Evolutionary conservation across 1,140 invertebrate genomes (phyloP), one percentile per base, ranked within the genome.

Genomic region (Pinna nobilis): DNA sequence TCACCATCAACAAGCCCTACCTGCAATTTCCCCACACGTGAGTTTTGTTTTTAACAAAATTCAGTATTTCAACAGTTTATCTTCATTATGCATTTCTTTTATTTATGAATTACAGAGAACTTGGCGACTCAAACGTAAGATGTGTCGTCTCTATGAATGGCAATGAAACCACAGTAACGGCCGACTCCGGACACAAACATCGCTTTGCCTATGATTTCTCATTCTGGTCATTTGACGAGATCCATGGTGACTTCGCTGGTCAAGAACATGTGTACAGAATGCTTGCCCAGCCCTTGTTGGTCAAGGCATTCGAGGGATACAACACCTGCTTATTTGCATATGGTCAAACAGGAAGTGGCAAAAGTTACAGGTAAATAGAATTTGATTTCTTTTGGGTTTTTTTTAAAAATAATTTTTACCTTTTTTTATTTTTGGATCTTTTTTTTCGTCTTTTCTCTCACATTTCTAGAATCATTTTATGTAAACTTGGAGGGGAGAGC

Each of bases 301-400:
- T 75, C 1, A 88, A 87, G 65, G 87, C 87, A 13, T 88, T 89
- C 70, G 86, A 89, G 59, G 88, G 88, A 30, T 90, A 89, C 74
- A 90, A 90, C 65, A 88, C 87, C 0, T 89, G 88, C 66, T 94
- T 98, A 49, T 98, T 98, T 92, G 97, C 97, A 3, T 98, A 98
- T 90, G 97, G 97, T 0, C 97, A 98, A 89, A 98, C 96, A 7
- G 96, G 96, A 35, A 96, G 94, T 82, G 97, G 97, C 0, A 98
- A 98, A 91, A 98, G 96, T 37, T 92, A 90, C 78, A 92, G 87
- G 87, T 88, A 68, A 20, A 75, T 67, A n/a, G n/a, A n/a, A n/a
- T n/a, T 2, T 33, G 9, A 39, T 66, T 13, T 37, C 30, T 35
- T 4, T 9, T 13, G 11, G 20, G 35, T 63, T n/a, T n/a, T 51